These are phyloP conservation scores for Solenopsis fugax DNA, from an alignment of 1,140 invertebrate species.

Conservation along the genomic window DNA sequence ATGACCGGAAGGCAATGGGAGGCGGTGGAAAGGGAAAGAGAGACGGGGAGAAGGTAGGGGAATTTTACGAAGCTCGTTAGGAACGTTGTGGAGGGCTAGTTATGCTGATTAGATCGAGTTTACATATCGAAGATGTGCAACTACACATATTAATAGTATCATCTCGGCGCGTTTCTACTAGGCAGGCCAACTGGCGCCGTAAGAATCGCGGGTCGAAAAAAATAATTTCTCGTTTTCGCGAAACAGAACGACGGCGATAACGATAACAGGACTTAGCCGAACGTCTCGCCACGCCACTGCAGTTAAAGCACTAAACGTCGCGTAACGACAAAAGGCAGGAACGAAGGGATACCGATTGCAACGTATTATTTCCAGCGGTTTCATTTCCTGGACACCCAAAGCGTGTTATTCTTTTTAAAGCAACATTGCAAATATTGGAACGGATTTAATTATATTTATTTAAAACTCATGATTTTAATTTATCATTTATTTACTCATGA, in stretches of 20 bases:
- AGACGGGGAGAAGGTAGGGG: neutral
- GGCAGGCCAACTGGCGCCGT: neutral
- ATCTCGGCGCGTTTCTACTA: neutral
- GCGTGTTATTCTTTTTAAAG: neutral
- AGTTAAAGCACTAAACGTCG: constrained; percentile 29
- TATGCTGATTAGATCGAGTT: constrained; percentile 68
- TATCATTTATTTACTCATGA: neutral
- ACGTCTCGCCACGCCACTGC: neutral
- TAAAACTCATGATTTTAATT: neutral
- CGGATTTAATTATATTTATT: neutral
- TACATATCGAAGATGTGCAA: constrained; percentile 53
- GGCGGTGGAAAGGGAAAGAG: neutral
- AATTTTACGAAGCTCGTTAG: constrained; percentile 65
- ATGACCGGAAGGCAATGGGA: neutral
- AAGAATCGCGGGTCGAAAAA: neutral
- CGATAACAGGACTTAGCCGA: constrained; percentile 42
- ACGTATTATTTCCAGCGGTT: constrained; percentile 40
- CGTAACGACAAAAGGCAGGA: constrained; percentile 42
- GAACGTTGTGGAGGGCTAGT: constrained; percentile 44
- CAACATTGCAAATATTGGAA: neutral
- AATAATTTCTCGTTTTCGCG: constrained; percentile 30
- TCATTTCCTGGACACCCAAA: constrained; percentile 17
- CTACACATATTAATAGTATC: constrained; percentile 50
- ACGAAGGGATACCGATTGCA: constrained; percentile 7
- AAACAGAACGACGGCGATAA: constrained; percentile 40